Evolutionary conservation across 2,113 vertebrate species (phyloP), one percentile per base, ranked within the genome.

Genomic region (Thamnaconus septentrionalis): DNA sequence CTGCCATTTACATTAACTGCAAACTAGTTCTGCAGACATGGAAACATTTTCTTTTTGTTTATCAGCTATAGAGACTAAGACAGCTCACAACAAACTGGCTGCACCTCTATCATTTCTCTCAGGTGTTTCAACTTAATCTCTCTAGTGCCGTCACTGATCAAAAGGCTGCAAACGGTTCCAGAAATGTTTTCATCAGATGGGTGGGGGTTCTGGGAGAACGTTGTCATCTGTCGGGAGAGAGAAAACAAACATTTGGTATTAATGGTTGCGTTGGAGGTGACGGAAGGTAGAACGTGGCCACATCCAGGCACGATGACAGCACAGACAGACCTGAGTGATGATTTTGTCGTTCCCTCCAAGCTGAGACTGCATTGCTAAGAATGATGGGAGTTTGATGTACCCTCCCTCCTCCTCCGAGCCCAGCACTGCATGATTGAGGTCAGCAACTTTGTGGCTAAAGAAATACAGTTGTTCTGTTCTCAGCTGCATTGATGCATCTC

Each of bases 91-190:
- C 7, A 43, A 42, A 56, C 41, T 4, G 11, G 7, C 9, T 53
- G 39, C 79, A 94, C 93, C 92, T 93, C 83, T 48, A 94, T 82
- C 64, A 41, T 64, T 45, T 91, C 69, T 6, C 77, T 0, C 52
- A 94, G 73, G 61, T 90, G 81, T 7, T 2, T 0, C 42, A 93
- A 5, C 3, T 51, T 58, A 41, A 94, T 57, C 3, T 76, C 9
- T 4, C 40, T 1, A 0, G 0, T 1, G 0, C 66, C 57, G 43
- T 59, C 0, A 6, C 3, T 78, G 0, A 94, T 52, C 5, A 65
- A 3, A 53, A 94, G 40, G 61, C 83, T 90, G 76, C 71, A 87
- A 7, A 93, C 75, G 0, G 8, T 40, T 47, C 91, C 92, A 10
- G 83, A 66, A 73, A 94, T 85, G 61, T 53, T 84, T 6, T 78